These are phyloP conservation scores for Rhimphoctona megacephalus DNA, from an alignment of 2,888 invertebrate species.

Conservation along the genomic window DNA sequence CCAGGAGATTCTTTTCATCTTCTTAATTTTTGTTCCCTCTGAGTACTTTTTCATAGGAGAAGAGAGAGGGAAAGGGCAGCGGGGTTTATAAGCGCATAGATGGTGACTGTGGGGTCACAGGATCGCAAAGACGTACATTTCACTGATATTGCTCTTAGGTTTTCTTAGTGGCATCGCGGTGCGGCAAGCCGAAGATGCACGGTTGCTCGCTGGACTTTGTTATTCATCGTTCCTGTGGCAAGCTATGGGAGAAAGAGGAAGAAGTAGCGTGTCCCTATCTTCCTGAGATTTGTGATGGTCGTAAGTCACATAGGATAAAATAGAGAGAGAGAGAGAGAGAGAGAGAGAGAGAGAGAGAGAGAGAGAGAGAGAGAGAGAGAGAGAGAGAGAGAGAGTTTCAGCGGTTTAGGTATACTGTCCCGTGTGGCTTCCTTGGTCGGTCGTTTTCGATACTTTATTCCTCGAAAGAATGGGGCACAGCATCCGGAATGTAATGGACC, in stretches of 20 bases:
- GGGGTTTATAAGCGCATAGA: slow-evolving; percentile 25
- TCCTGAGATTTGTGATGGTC: slow-evolving; percentile 67
- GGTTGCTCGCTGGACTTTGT: slow-evolving; percentile 54
- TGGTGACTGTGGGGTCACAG: slow-evolving; percentile 37
- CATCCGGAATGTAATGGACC: slow-evolving; percentile 53
- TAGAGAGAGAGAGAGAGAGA: slow-evolving; percentile 17
- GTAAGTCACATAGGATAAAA: slow-evolving; percentile 59
- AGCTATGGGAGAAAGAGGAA: slow-evolving; percentile 18
- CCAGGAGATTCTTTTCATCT: neutral
- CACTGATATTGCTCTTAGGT: slow-evolving; percentile 45
- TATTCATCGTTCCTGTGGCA: slow-evolving; percentile 64
- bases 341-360: slow-evolving; percentile 2
- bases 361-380: slow-evolving; percentile 16
- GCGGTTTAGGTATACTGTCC: slow-evolving; percentile 50
- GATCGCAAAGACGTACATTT: slow-evolving; percentile 18
- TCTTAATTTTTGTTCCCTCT: neutral
- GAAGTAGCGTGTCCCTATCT: slow-evolving; percentile 54
- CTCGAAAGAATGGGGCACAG: slow-evolving; percentile 53
- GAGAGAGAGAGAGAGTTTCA: slow-evolving; percentile 34
- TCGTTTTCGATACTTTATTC: slow-evolving; percentile 66
- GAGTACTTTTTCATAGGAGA: slow-evolving; percentile 7
- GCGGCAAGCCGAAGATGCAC: slow-evolving; percentile 46
- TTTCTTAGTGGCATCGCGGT: slow-evolving; percentile 47
- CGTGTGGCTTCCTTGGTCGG: slow-evolving; percentile 47
- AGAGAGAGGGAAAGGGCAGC: neutral